Evolutionary conservation across 2,797 vertebrate genomes (phyloP).

Genomic region (Graptemys geographica): DNA sequence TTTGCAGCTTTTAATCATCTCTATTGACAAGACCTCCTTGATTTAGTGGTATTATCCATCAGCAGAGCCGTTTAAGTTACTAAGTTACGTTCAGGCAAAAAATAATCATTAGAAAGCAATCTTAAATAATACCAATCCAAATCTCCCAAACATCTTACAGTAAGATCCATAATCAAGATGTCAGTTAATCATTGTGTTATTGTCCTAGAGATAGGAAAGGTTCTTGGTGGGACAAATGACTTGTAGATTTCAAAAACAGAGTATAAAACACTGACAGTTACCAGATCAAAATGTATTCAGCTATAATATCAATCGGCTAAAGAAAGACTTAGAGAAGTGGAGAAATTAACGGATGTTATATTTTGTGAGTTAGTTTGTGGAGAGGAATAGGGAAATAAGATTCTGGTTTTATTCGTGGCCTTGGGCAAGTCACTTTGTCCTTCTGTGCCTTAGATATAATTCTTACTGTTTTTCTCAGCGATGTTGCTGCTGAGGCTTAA

Average conservation of each 20-base stretch:
- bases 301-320: background rate
- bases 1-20: background rate
- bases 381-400: background rate
- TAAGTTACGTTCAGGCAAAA: background rate
- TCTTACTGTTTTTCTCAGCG: background rate
- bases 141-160: background rate
- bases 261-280: background rate
- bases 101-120: background rate
- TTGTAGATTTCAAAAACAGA: slow-evolving; percentile 5
- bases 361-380: background rate
- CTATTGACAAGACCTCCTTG: background rate
- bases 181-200: background rate
- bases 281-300: background rate
- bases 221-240: background rate
- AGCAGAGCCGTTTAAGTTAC: background rate
- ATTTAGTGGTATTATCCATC: background rate
- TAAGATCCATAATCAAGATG: background rate
- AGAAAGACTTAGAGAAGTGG: background rate
- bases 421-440: background rate
- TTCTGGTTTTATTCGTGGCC: background rate
- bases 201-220: background rate
- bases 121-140: background rate
- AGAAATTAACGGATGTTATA: background rate
- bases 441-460: background rate
- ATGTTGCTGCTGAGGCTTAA: background rate